A percentile compares a stretch with the other conserved stretches of the same genome.
Conservation (phyloP, 2,888 invertebrate species). For the Torymus aiolomorphi region DNA sequence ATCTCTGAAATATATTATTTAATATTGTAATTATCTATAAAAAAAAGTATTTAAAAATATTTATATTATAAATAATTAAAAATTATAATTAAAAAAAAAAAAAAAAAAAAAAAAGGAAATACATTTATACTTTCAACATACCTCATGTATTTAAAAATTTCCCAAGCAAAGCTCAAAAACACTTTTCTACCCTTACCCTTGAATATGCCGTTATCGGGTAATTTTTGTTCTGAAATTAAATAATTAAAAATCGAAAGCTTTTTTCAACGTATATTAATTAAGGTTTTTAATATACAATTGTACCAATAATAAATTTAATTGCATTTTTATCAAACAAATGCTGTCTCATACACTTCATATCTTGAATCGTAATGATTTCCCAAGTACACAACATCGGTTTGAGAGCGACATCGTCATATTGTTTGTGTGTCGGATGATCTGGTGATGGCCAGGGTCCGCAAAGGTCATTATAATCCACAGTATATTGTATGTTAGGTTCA, state of each 20-base stretch:
- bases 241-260: constrained; percentile 39
- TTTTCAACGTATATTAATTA: constrained; percentile 51
- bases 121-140: constrained; percentile 54
- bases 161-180: constrained; percentile 64
- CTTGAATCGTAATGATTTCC: constrained; percentile 63
- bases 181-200: constrained; percentile 56
- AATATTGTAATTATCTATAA: constrained; percentile 40
- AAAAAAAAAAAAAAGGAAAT: constrained; percentile 2
- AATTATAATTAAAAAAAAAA: constrained; percentile 19
- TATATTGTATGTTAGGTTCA: constrained; percentile 61
- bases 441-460: constrained; percentile 65
- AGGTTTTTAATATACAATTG: constrained; percentile 51
- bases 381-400: constrained; percentile 64
- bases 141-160: constrained; percentile 67
- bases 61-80: constrained; percentile 37
- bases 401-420: constrained; percentile 47
- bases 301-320: constrained; percentile 65
- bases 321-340: constrained; percentile 61
- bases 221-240: constrained; percentile 59
- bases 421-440: constrained; percentile 59
- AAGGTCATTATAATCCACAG: constrained; percentile 65
- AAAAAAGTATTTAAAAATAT: constrained; percentile 24
- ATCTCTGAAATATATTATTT: constrained; percentile 60
- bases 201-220: constrained; percentile 57
- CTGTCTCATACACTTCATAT: constrained; percentile 62